Evolutionary conservation across 2,113 vertebrate species (phyloP), one percentile per base, ranked within the genome.

Genomic region (Nestor notabilis): DNA sequence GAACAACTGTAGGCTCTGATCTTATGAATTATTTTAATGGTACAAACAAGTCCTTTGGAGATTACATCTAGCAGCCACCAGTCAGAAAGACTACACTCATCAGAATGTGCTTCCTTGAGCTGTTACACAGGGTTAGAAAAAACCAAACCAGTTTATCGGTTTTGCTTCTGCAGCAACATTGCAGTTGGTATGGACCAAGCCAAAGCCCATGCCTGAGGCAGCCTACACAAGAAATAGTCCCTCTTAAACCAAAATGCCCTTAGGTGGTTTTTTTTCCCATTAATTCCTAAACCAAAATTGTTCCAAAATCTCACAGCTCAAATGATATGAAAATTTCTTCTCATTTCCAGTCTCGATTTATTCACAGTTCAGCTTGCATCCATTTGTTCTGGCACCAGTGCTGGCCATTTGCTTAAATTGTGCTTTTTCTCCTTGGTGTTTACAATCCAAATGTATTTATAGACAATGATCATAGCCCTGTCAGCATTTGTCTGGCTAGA

Each of bases 1-100:
- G 50, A 89, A 63, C 64, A 95, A 80, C 76, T 90, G 80, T 64
- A 92, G 86, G 64, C 95, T 83, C 81, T 92, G 83, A 90, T 90
- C 90, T 79, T 53, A 60, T 66, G n/a, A n/a, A n/a, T n/a, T n/a
- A 96, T 92, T 95, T 80, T 80, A 81, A 92, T 47, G 71, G 69
- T 75, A 55, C 85, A 74, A 87, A 65, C 68, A 90, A 82, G 61
- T 65, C 65, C 80, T 90, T 65, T 90, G 76, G 77, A 92, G 86
- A 95, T 82, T 64, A 81, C 60, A 89, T 49, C 46, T 63, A 74
- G 16, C 46, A 83, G 86, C 16, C 63, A 41, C 76, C 55, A 53
- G 5, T 29, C 25, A 31, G 46, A 52, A 86, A 35, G 41, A 10
- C n/a, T 75, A 13, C 46, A 15, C 35, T 78, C 89, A 70, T 50